phyloP scores from a whole-genome alignment of 2,797 vertebrate species.

The Chaunax sp. region DNA sequence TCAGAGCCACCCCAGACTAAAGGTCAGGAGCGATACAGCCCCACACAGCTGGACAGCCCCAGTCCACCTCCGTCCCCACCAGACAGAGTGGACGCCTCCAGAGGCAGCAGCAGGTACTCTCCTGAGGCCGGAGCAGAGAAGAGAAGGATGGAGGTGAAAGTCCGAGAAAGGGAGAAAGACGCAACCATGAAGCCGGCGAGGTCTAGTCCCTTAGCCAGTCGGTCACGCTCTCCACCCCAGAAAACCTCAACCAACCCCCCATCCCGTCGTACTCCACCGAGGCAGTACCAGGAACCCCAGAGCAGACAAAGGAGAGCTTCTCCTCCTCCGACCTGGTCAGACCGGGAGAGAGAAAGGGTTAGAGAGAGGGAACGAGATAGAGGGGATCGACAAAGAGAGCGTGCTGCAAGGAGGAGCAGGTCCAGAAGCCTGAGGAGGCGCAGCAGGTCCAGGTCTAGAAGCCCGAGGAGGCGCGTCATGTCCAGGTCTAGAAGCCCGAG shows the following conservation, averaged over 20 bases:
- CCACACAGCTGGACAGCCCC: conserved; percentile 68
- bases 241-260: conserved; percentile 68
- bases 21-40: conserved; percentile 75
- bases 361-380: conserved; percentile 16
- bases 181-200: conserved; percentile 22
- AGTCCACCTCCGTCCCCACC: conserved; percentile 60
- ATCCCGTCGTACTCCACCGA: conserved; percentile 79
- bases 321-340: conserved; percentile 76
- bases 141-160: not conserved
- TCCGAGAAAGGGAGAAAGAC: conserved; percentile 25
- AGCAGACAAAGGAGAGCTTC: conserved; percentile 83
- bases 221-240: conserved; percentile 60
- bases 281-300: conserved; percentile 86
- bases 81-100: conserved; percentile 24
- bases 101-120: conserved; percentile 36
- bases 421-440: conserved; percentile 41
- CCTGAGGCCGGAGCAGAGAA: conserved; percentile 20
- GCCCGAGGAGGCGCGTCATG: conserved; percentile 65
- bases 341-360: conserved; percentile 50
- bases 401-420: conserved; percentile 31
- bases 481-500: conserved; percentile 53
- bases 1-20: conserved; percentile 29
- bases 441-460: conserved; percentile 71
- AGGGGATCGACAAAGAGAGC: conserved; percentile 26
- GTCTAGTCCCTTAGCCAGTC: conserved; percentile 44